A percentile compares a stretch with the other conserved stretches of the same genome.
phyloP scores from a whole-genome alignment of 2,113 vertebrate genomes.

The Neolamprologus toae region DNA sequence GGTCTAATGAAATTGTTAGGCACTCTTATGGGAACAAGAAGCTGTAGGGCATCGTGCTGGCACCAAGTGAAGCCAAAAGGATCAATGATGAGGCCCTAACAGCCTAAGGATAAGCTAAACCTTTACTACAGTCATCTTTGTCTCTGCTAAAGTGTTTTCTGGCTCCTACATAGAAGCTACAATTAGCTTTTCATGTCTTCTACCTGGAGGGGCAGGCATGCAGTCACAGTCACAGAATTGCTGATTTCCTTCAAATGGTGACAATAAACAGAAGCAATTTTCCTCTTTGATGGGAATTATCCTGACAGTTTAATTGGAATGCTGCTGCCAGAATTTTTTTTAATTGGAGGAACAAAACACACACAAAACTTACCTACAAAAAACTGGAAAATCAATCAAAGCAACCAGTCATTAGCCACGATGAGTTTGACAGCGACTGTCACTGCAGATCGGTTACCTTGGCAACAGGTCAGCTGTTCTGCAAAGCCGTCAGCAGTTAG shows the following conservation, averaged over 20 bases:
- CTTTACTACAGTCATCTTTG: not conserved
- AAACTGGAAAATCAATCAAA: conserved; percentile 35
- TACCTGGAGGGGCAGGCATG: not conserved
- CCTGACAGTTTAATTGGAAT: conserved; percentile 37
- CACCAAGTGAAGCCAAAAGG: not conserved
- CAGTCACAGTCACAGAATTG: not conserved
- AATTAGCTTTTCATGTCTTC: not conserved
- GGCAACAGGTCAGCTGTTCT: conserved; percentile 59
- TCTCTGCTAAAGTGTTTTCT: not conserved
- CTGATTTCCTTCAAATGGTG: not conserved
- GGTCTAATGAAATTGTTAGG: not conserved
- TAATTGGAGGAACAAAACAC: not conserved
- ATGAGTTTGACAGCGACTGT: not conserved
- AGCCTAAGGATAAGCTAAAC: not conserved
- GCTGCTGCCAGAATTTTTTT: not conserved
- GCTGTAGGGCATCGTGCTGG: not conserved
- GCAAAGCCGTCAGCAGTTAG: not conserved
- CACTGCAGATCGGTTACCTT: conserved; percentile 44
- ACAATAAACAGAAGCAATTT: not conserved
- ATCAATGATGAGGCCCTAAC: not conserved
- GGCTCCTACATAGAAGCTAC: not conserved
- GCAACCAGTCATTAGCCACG: conserved; percentile 3
- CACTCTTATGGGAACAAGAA: not conserved
- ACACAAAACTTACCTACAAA: not conserved
- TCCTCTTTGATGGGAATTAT: conserved; percentile 5